phyloP scores from a whole-genome alignment of 2,113 vertebrate species.

The Emydura subglobosa region DNA sequence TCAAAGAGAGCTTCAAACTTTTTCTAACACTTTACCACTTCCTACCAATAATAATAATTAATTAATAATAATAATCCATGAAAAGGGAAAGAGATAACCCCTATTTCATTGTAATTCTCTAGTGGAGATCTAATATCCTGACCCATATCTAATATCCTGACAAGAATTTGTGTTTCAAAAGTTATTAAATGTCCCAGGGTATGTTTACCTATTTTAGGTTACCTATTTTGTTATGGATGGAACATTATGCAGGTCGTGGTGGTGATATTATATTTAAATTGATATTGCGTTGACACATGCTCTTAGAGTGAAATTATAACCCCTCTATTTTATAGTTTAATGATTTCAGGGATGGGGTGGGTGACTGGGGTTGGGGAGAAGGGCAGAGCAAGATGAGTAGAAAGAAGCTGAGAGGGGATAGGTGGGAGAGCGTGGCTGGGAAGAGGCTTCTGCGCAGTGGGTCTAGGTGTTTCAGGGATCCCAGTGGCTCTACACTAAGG shows the following conservation, averaged over 20 bases:
- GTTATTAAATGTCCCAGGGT: background rate
- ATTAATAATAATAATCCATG: background rate
- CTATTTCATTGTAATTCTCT: background rate
- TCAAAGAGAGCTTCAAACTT: background rate
- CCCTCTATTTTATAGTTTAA: background rate
- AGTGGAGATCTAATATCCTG: background rate
- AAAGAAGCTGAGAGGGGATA: background rate
- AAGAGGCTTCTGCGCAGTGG: background rate
- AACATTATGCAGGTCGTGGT: background rate
- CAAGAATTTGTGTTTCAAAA: background rate
- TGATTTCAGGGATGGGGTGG: background rate
- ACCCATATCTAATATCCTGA: background rate
- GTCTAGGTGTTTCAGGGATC: background rate
- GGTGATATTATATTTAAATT: background rate
- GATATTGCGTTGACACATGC: background rate
- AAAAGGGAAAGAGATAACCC: background rate
- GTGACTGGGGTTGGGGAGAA: background rate
- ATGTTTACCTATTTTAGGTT: background rate
- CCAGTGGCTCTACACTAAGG: background rate
- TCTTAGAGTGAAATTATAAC: conserved; percentile 7
- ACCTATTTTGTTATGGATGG: background rate
- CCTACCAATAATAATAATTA: background rate
- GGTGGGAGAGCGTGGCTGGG: background rate
- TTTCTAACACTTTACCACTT: background rate
- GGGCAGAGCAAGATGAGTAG: background rate